Conservation (phyloP, 2,113 vertebrate genomes). For the Eretmochelys imbricata region DNA sequence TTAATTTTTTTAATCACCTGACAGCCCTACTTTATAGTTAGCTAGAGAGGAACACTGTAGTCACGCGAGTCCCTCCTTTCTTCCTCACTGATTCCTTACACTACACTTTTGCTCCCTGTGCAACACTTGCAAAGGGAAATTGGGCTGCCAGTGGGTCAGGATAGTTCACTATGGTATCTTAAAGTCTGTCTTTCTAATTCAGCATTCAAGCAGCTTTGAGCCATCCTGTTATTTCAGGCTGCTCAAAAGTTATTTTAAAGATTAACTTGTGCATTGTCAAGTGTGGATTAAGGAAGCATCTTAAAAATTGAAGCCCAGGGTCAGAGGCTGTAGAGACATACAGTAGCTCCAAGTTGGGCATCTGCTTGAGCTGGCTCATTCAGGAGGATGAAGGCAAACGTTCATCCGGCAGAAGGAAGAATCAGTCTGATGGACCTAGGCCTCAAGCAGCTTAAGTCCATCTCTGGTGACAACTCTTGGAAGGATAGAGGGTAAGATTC, state of each 20-base stretch:
- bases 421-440: background rate
- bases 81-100: background rate
- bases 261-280: background rate
- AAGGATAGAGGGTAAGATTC: background rate
- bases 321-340: background rate
- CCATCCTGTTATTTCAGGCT: background rate
- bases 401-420: background rate
- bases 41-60: background rate
- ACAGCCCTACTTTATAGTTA: background rate
- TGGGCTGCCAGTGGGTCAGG: background rate
- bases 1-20: too few species aligned
- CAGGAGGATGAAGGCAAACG: background rate
- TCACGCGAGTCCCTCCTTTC: background rate
- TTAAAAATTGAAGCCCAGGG: background rate
- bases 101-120: background rate
- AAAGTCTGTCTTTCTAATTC: background rate
- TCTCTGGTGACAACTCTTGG: fast-evolving
- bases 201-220: background rate
- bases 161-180: background rate
- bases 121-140: too few species aligned
- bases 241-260: background rate
- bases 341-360: background rate
- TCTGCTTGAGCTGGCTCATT: background rate
- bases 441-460: background rate
- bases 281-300: background rate